These are phyloP conservation scores for Cerastis leucographa DNA, from an alignment of 2,888 invertebrate species.

Conservation along the genomic window DNA sequence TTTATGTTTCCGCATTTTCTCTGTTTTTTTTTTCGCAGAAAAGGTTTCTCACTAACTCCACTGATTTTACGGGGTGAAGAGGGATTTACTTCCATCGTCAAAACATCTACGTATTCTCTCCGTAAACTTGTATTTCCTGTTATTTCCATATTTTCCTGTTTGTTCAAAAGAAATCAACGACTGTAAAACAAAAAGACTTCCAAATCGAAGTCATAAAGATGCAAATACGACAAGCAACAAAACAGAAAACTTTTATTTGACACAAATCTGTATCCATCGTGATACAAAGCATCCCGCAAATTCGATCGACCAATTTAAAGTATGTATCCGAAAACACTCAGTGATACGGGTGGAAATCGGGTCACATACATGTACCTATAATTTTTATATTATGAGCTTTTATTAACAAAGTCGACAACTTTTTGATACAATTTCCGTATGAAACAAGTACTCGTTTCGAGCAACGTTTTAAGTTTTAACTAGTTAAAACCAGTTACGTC, in stretches of 20 bases:
- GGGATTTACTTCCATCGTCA: background rate
- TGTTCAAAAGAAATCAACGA: slow-evolving; percentile 40
- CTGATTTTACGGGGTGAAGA: background rate
- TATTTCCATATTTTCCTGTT: slow-evolving; percentile 3
- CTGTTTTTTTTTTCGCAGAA: background rate
- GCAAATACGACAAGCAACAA: slow-evolving; percentile 25
- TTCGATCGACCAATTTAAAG: slow-evolving; percentile 17
- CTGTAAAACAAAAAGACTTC: slow-evolving; percentile 22
- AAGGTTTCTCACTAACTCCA: background rate
- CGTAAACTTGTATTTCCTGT: background rate
- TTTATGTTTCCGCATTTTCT: background rate
- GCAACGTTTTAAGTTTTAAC: slow-evolving; percentile 58
- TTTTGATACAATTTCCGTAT: slow-evolving; percentile 58
- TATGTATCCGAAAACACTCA: slow-evolving; percentile 24
- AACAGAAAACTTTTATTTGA: slow-evolving; percentile 43
- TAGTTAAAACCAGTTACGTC: slow-evolving; percentile 48
- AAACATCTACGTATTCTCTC: background rate
- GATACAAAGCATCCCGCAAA: slow-evolving; percentile 33
- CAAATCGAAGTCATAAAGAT: slow-evolving; percentile 45
- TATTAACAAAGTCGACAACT: slow-evolving; percentile 42
- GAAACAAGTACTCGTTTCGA: slow-evolving; percentile 47
- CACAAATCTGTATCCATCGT: slow-evolving; percentile 36
- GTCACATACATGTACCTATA: slow-evolving; percentile 2
- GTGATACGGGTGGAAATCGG: slow-evolving; percentile 25
- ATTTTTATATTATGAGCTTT: slow-evolving; percentile 31